Conservation (phyloP, 2,797 vertebrate genomes). For the Urophycis tenuis region DNA sequence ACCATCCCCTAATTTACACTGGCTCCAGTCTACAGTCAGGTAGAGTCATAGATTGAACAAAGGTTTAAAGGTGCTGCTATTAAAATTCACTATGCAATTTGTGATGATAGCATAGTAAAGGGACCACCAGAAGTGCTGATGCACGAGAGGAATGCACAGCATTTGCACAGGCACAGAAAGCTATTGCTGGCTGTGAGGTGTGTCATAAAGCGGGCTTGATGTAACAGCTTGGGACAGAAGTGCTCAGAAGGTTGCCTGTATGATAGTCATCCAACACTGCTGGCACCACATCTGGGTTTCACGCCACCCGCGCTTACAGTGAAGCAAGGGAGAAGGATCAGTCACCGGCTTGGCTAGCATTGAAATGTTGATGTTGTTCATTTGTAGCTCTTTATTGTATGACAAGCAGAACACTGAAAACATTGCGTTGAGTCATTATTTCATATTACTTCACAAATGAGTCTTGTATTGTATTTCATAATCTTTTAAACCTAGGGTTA, state of each 20-base stretch:
- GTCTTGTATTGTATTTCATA: too few species aligned
- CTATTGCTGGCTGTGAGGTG: background rate
- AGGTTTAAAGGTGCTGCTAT: background rate
- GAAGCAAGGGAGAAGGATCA: background rate
- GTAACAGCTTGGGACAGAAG: background rate
- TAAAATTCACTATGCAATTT: background rate
- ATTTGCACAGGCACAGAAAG: background rate
- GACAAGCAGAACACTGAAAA: background rate
- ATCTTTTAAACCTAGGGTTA: too few species aligned
- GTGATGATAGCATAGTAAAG: background rate
- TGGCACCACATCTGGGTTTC: background rate
- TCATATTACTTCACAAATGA: too few species aligned
- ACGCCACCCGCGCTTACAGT: too few species aligned
- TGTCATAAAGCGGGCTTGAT: too few species aligned
- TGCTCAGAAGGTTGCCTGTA: background rate
- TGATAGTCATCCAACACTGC: background rate
- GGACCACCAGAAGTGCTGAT: background rate
- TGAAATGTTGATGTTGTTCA: background rate
- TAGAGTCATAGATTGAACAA: background rate
- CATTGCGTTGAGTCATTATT: background rate
- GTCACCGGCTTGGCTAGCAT: background rate
- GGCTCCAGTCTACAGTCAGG: background rate
- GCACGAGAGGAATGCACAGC: background rate
- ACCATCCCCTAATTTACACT: background rate
- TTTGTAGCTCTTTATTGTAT: background rate